Conservation (phyloP, 2,888 invertebrate genomes). For the Nomada lathburiana region DNA sequence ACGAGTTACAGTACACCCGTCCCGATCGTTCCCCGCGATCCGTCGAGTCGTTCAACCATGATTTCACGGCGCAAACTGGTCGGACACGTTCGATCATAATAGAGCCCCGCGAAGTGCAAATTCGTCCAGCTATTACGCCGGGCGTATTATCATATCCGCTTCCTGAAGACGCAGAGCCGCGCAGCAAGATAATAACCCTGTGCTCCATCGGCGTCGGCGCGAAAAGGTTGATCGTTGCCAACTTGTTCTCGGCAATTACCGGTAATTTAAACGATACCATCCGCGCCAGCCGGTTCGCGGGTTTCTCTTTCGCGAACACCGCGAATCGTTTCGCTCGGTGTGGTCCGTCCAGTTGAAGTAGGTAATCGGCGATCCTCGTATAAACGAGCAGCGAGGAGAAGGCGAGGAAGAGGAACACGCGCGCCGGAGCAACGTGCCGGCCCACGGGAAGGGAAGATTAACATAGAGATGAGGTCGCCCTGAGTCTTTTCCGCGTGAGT, state of each 20-base stretch:
- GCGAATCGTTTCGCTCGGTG: conserved; percentile 47
- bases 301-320: conserved; percentile 3
- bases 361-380: conserved; percentile 60
- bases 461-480: conserved; percentile 77
- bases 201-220: not conserved
- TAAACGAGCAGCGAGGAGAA: conserved; percentile 52
- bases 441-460: conserved; percentile 69
- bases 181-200: conserved; percentile 1
- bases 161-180: not conserved
- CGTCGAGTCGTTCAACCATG: not conserved
- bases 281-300: not conserved
- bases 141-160: conserved; percentile 10
- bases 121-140: not conserved
- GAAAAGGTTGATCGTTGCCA: conserved; percentile 8
- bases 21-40: not conserved
- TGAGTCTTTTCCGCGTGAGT: conserved; percentile 71
- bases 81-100: not conserved
- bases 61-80: not conserved
- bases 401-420: conserved; percentile 11
- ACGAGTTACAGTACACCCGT: not conserved
- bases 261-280: conserved; percentile 3
- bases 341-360: conserved; percentile 65
- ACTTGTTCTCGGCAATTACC: conserved; percentile 27
- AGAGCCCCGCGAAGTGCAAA: conserved; percentile 8
- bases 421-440: conserved; percentile 7